phyloP scores from a whole-genome alignment of 2,888 invertebrate species.

The Hipparchia semele region DNA sequence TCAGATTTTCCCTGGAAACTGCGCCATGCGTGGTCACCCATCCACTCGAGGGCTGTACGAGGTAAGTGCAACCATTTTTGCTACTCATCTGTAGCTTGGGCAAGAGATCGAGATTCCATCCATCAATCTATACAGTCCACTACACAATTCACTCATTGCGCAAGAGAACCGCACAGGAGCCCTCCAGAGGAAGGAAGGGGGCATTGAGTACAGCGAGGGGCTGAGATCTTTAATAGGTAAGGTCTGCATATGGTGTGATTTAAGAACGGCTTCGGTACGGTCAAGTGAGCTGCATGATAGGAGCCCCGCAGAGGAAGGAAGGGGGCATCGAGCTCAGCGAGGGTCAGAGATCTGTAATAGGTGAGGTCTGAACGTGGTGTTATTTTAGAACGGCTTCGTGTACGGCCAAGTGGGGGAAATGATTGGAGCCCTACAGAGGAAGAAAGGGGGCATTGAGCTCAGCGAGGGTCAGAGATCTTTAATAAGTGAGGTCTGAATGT shows the following conservation, averaged over 20 bases:
- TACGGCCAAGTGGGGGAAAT: background rate
- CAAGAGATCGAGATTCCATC: no score
- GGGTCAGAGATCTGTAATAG: background rate
- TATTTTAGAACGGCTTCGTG: background rate
- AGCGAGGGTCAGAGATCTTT: background rate
- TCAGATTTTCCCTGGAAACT: no score
- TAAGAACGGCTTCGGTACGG: background rate
- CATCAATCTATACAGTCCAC: no score
- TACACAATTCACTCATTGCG: no score
- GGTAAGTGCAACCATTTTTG: no score
- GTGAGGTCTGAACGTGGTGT: background rate
- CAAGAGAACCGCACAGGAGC: no score
- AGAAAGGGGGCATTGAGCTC: constrained; percentile 5
- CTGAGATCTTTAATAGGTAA: no score
- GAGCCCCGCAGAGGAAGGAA: constrained; percentile 1
- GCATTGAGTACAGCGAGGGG: no score
- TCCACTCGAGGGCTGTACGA: no score
- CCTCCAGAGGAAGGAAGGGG: no score
- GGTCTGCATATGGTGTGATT: background rate
- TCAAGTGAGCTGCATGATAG: background rate
- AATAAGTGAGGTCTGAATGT: background rate
- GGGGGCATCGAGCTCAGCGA: constrained; percentile 5
- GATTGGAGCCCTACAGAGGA: background rate
- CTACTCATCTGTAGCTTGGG: no score
- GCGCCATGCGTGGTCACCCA: no score